Evolutionary conservation across 2,797 vertebrate genomes (phyloP).

Genomic region (Pseudomugil tenellus): DNA sequence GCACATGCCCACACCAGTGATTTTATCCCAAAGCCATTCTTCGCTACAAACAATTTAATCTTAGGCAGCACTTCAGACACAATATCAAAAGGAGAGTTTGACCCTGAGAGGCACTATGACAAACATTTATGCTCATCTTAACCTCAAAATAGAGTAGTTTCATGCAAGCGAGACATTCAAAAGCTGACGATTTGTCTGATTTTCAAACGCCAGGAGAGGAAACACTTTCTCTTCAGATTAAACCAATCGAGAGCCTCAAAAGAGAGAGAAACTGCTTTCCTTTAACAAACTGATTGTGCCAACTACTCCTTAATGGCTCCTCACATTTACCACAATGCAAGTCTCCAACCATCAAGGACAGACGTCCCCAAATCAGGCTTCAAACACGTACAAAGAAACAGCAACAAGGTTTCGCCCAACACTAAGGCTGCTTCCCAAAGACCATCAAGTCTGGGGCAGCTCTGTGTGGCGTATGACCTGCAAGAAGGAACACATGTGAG

Average conservation of each 20-base stretch:
- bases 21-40: slow-evolving; percentile 5
- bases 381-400: slow-evolving; percentile 18
- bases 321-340: slow-evolving; percentile 6
- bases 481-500: slow-evolving; percentile 36
- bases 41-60: slow-evolving; percentile 12
- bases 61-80: slow-evolving; percentile 3
- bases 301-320: slow-evolving; percentile 8
- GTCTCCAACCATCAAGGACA: slow-evolving; percentile 17
- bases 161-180: slow-evolving; percentile 4
- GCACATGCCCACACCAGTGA: neutral
- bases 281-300: slow-evolving; percentile 13
- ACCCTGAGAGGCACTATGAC: slow-evolving; percentile 5
- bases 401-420: slow-evolving; percentile 34
- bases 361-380: slow-evolving; percentile 21
- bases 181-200: neutral
- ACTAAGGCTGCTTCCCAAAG: slow-evolving; percentile 39
- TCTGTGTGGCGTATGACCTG: slow-evolving; percentile 31
- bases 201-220: slow-evolving; percentile 7
- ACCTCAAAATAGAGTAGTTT: neutral
- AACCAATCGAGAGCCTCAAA: slow-evolving; percentile 17
- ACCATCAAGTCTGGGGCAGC: slow-evolving; percentile 48
- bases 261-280: slow-evolving; percentile 16
- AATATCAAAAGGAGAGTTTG: slow-evolving; percentile 26
- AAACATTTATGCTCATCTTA: neutral
- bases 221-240: neutral